Percentiles rank a stretch among this genome's conserved stretches.
These are phyloP conservation scores for Peromyscus leucopus DNA, from an alignment of 2,113 vertebrate species.

Conservation along the genomic window DNA sequence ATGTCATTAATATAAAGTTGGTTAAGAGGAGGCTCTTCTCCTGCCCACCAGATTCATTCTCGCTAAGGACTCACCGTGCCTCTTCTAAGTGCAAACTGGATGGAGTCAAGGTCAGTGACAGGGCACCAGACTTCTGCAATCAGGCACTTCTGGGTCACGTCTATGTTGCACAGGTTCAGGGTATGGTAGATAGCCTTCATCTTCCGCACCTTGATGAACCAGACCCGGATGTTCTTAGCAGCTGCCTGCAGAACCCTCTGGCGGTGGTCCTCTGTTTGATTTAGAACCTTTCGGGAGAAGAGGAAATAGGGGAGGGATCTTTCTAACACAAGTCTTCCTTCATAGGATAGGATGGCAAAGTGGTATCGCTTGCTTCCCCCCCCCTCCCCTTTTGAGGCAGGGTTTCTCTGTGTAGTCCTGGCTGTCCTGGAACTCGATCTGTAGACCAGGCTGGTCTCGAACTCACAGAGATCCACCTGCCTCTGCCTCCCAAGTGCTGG, in stretches of 20 bases:
- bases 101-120: conserved; percentile 96
- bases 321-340: background rate
- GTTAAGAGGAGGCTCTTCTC: background rate
- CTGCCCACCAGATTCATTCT: background rate
- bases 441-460: too few relatives aligned
- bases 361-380: background rate
- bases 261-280: conserved; percentile 98
- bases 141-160: conserved; percentile 99
- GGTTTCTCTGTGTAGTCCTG: background rate
- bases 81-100: conserved; percentile 98
- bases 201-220: conserved; percentile 99
- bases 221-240: conserved; percentile 96
- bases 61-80: conserved; percentile 93
- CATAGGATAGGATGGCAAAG: background rate
- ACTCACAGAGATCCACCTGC: too few relatives aligned
- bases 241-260: conserved; percentile 97
- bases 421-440: too few relatives aligned
- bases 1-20: background rate
- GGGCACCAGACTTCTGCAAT: conserved; percentile 99
- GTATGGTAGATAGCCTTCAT: conserved; percentile 99
- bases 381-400: background rate
- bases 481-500: too few relatives aligned
- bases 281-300: conserved; percentile 92
- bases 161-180: conserved; percentile 98
- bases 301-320: background rate